Base-by-base conservation (phyloP, 35 echinoderm and acorn worm species). In the Patiria miniata region DNA sequence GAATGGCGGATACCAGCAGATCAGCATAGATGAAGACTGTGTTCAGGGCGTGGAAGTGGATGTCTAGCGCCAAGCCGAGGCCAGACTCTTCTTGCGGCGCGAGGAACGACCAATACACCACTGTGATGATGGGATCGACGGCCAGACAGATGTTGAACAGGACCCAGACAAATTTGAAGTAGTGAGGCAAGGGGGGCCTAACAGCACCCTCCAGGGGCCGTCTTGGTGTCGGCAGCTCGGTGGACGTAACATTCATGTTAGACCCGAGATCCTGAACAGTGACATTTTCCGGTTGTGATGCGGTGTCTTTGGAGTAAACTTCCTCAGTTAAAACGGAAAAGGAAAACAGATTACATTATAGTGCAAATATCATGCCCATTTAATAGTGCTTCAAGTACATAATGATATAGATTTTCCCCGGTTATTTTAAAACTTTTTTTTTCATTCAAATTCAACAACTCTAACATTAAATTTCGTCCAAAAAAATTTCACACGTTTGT, bases 1-100 rank as follows among this genome's bases (percentile, higher is more conserved):
- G 88, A 30, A 55, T 68, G 38, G 88, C 80, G 1, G 81, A 81
- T 23, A 90, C n/a, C 6, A 90, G 23, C 3, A 83, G 59, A 34
- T 90, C 88, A 2, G 82, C 19, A 28, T 83, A 7, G 19, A 90
- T 39, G 37, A 90, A 14, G n/a, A 83, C 28, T 7, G 26, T 77
- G 39, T 90, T 90, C 10, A 90, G 8, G 58, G 79, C 80, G 65
- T 90, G 88, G 61, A 69, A 34, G 61, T 69, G 61, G 7, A 90
- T 58, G 5, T 90, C 34, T 38, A 86, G 44, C 30, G 65, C 73
- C 21, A n/a, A 22, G 26, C 53, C 47, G 16, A 77, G 26, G 40
- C 38, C 29, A 21, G 37, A 19, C 7, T 42, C 38, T 1, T 12
- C 38, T 0, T 59, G 60, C 26, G 33, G 33, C 18, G 39, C 23